Conservation (phyloP, 2,797 vertebrate species). For the Tangara arthus region DNA sequence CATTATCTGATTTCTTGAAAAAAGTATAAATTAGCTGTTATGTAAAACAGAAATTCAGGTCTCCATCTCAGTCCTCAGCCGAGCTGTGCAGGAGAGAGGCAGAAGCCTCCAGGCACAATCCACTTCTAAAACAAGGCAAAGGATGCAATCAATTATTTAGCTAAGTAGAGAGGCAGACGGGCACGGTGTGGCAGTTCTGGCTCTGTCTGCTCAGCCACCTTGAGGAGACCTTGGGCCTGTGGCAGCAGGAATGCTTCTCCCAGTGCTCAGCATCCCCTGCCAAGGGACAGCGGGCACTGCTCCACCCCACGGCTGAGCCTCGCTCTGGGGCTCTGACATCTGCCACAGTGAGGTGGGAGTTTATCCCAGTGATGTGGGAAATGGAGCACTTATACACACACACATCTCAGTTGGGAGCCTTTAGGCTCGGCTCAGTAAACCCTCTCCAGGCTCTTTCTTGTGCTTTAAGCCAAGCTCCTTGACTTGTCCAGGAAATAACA, state of each 20-base stretch:
- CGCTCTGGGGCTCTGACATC: accelerated
- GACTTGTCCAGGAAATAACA: not conserved
- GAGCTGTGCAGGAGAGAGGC: not conserved
- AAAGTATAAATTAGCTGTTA: not conserved
- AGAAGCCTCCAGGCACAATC: not conserved
- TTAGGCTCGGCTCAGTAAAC: not conserved
- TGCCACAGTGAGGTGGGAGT: not conserved
- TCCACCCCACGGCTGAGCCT: not conserved
- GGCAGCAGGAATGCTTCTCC: not conserved
- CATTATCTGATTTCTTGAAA: not conserved
- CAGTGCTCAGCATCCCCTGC: accelerated
- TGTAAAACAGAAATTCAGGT: not conserved
- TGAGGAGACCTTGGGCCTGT: conserved; percentile 1
- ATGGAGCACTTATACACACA: accelerated
- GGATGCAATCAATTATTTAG: conserved; percentile 10
- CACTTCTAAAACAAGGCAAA: not conserved
- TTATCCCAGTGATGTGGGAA: not conserved
- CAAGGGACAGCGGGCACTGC: accelerated
- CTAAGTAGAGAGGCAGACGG: not conserved
- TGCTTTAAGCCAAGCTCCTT: not conserved
- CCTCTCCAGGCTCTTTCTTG: not conserved
- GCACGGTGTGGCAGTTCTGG: not conserved
- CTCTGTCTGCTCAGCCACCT: conserved; percentile 33
- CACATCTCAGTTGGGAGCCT: not conserved
- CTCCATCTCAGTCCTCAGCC: not conserved